phyloP scores from a whole-genome alignment of 2,888 invertebrate genomes.

The Chymomyza caudatula region DNA sequence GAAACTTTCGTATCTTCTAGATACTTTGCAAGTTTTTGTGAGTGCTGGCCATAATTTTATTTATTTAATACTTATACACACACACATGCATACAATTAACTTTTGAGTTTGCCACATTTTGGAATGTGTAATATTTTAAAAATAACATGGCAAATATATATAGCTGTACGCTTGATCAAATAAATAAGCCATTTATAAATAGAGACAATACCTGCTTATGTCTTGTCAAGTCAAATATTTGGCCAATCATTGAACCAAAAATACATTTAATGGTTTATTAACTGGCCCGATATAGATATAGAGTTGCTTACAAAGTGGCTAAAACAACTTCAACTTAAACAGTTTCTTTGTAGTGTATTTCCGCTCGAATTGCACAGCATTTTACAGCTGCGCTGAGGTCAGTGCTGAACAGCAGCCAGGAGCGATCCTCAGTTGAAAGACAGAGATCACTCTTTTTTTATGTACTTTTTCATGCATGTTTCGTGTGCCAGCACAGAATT shows the following conservation, averaged over 20 bases:
- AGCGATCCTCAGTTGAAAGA: constrained; percentile 7
- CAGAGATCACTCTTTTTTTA: constrained; percentile 40
- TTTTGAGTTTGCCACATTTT: constrained; percentile 69
- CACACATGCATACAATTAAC: constrained; percentile 26
- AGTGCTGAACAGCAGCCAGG: constrained; percentile 42
- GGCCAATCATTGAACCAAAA: background rate
- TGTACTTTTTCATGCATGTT: constrained; percentile 30
- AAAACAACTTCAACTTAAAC: no score
- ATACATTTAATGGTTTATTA: background rate
- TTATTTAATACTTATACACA: constrained; percentile 55
- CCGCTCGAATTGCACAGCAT: constrained; percentile 49
- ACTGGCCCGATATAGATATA: background rate
- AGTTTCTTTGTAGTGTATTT: no score
- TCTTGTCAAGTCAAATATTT: background rate
- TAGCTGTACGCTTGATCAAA: constrained; percentile 36
- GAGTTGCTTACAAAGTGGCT: no score
- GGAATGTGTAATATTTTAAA: constrained; percentile 77
- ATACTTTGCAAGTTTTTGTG: constrained; percentile 36
- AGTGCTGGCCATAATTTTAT: constrained; percentile 63
- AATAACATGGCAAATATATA: constrained; percentile 63
- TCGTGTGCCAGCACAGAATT: constrained; percentile 60
- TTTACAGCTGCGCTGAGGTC: constrained; percentile 61
- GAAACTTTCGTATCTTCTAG: constrained; percentile 56
- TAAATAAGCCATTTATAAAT: constrained; percentile 65
- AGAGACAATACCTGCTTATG: constrained; percentile 10